These are phyloP conservation scores for Alsophila aescularia DNA, from an alignment of 2,888 invertebrate genomes.

Conservation along the genomic window DNA sequence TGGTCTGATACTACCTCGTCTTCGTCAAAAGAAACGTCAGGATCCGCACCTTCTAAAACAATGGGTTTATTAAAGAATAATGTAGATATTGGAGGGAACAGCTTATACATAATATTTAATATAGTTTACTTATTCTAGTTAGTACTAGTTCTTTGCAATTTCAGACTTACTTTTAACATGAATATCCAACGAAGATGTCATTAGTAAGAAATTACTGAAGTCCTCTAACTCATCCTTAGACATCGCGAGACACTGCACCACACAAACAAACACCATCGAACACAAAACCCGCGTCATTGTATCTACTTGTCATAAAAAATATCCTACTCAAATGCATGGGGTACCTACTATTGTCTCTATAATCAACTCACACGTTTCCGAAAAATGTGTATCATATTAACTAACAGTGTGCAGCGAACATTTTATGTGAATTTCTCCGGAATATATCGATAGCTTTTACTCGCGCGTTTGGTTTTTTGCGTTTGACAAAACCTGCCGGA, in stretches of 20 bases:
- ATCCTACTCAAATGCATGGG: constrained; percentile 45
- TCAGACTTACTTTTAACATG: constrained; percentile 78
- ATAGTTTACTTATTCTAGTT: no score
- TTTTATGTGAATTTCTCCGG: constrained; percentile 37
- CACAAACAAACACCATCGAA: constrained; percentile 59
- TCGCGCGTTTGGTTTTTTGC: constrained; percentile 63
- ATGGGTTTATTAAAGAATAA: background rate
- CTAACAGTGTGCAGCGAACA: constrained; percentile 55
- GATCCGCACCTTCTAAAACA: constrained; percentile 56
- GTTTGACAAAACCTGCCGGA: constrained; percentile 72
- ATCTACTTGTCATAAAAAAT: constrained; percentile 33
- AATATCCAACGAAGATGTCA: constrained; percentile 73
- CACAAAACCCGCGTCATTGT: constrained; percentile 60
- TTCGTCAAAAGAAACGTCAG: constrained; percentile 62
- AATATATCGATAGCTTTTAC: constrained; percentile 37
- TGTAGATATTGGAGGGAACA: no score
- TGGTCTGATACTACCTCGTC: constrained; percentile 66
- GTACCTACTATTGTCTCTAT: constrained; percentile 38
- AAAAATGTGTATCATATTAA: constrained; percentile 63
- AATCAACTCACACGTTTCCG: constrained; percentile 51
- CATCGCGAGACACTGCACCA: constrained; percentile 66
- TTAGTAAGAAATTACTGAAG: constrained; percentile 69
- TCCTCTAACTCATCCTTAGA: constrained; percentile 69
- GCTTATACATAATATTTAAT: no score
- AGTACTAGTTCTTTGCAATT: no score